Evolutionary conservation across 2,888 invertebrate genomes (phyloP).

Genomic region (Tipula unca): DNA sequence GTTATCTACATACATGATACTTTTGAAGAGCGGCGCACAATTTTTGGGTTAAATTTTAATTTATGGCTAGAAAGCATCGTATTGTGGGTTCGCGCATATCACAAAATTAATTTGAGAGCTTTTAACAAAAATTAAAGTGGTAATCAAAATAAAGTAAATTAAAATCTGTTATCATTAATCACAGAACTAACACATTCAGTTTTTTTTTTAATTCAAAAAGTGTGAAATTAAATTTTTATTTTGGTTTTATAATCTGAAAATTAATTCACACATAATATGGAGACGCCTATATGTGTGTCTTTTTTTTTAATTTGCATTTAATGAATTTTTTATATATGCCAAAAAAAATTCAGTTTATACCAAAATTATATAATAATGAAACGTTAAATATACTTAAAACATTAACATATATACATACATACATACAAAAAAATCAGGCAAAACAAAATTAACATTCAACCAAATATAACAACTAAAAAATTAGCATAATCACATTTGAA

Average conservation of each 20-base stretch:
- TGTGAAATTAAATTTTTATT: neutral
- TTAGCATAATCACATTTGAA: slow-evolving; percentile 14
- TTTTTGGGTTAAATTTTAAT: neutral
- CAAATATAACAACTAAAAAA: slow-evolving; percentile 8
- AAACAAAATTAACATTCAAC: slow-evolving; percentile 14
- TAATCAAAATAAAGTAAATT: neutral
- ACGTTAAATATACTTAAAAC: neutral
- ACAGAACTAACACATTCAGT: neutral
- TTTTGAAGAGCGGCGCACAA: neutral
- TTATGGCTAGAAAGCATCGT: neutral
- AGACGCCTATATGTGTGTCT: neutral
- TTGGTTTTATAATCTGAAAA: neutral
- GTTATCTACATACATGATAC: neutral
- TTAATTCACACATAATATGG: neutral
- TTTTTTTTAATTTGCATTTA: neutral
- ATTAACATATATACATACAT: neutral
- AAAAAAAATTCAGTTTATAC: neutral
- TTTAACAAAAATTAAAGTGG: no score
- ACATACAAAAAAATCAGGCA: neutral
- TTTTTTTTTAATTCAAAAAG: neutral
- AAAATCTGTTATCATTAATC: neutral
- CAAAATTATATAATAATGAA: neutral
- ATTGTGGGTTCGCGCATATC: neutral
- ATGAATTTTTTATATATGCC: neutral
- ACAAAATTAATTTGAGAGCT: neutral